Conservation (phyloP, 2,888 invertebrate species). For the Achlya flavicornis region DNA sequence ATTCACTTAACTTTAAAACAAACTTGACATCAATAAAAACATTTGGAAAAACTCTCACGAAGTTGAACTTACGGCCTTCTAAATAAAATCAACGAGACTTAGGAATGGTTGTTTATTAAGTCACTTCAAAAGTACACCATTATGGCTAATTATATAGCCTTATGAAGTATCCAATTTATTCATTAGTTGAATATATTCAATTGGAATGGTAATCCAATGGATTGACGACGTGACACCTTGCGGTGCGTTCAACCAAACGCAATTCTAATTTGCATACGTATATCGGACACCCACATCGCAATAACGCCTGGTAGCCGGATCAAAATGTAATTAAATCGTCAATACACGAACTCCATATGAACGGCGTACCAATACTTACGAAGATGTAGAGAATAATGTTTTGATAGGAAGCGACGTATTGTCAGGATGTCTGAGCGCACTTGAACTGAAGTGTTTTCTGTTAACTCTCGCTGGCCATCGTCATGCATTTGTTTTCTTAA, state of each 20-base stretch:
- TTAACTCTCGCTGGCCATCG: neutral
- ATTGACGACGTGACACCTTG: conserved; percentile 56
- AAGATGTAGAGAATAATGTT: conserved; percentile 49
- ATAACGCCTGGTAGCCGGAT: conserved; percentile 72
- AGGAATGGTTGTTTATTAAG: neutral
- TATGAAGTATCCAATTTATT: conserved; percentile 41
- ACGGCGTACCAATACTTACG: conserved; percentile 63
- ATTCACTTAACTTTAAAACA: neutral
- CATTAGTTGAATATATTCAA: conserved; percentile 41
- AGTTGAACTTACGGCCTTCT: conserved; percentile 12
- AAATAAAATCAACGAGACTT: neutral
- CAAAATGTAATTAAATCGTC: conserved; percentile 81
- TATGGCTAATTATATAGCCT: conserved; percentile 11
- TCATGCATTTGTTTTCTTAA: neutral
- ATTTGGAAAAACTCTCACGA: conserved; percentile 13
- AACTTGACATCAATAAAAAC: conserved; percentile 11
- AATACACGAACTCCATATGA: conserved; percentile 79
- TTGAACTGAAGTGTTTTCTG: neutral
- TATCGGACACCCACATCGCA: conserved; percentile 82
- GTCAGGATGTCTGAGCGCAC: conserved; percentile 8
- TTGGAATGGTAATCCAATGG: conserved; percentile 56
- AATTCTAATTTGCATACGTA: conserved; percentile 67
- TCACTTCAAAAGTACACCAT: conserved; percentile 11
- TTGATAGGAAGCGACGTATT: conserved; percentile 20
- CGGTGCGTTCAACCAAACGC: conserved; percentile 42